phyloP scores from a whole-genome alignment of 2,797 vertebrate species.

The Odontamblyopus lacepedii region DNA sequence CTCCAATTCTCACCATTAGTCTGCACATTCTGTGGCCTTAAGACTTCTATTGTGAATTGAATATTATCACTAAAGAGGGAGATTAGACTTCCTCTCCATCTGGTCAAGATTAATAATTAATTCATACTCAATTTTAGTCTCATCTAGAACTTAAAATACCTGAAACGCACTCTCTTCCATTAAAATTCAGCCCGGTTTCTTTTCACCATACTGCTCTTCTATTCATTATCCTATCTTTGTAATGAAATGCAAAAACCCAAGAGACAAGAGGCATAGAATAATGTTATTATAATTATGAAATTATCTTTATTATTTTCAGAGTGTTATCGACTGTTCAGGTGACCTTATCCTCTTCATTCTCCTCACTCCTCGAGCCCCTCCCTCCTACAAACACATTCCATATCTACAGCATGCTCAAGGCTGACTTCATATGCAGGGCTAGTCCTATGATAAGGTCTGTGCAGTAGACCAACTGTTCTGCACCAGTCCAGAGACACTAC shows the following conservation, averaged over 20 bases:
- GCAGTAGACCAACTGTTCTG: conserved; percentile 45
- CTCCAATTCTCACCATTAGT: not conserved
- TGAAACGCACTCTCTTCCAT: conserved; percentile 26
- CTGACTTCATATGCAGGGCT: conserved; percentile 61
- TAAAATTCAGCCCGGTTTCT: conserved; percentile 46
- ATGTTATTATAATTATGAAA: conserved; percentile 57
- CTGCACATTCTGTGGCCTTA: not conserved
- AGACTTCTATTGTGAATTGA: not conserved
- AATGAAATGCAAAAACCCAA: conserved; percentile 57
- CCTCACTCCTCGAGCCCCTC: not conserved
- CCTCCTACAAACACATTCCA: conserved; percentile 17
- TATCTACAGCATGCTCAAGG: conserved; percentile 36
- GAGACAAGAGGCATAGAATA: conserved; percentile 48
- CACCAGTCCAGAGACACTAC: conserved; percentile 45
- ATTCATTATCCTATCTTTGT: conserved; percentile 47
- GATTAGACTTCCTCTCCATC: conserved; percentile 13
- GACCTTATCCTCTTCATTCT: conserved; percentile 39
- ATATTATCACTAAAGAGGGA: not conserved
- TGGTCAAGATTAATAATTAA: conserved; percentile 20
- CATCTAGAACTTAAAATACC: conserved; percentile 29
- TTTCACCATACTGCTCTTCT: conserved; percentile 47
- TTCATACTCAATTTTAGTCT: conserved; percentile 18
- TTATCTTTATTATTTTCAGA: conserved; percentile 29
- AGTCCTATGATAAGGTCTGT: conserved; percentile 50
- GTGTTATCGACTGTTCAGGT: conserved; percentile 48